Conservation (phyloP, 1,140 invertebrate genomes). For the Formica exsecta region DNA sequence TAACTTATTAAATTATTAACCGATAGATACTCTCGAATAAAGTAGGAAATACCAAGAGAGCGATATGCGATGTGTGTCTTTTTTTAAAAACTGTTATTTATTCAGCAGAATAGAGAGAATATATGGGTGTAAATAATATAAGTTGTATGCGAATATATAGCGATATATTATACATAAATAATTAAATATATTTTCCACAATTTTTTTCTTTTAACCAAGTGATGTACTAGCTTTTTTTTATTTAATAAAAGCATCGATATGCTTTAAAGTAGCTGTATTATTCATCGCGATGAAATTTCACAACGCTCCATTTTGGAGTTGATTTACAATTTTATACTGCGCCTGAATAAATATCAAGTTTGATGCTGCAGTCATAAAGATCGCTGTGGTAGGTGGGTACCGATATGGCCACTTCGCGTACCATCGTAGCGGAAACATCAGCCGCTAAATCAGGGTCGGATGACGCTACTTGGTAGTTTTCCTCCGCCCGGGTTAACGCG, state of each 20-base stretch:
- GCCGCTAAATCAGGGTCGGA: slow-evolving; percentile 49
- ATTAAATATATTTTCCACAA: slow-evolving; percentile 20
- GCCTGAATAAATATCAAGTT: slow-evolving; percentile 44
- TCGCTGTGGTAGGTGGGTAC: slow-evolving; percentile 20
- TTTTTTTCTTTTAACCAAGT: neutral
- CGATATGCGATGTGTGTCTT: too few relatives aligned
- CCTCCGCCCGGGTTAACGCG: slow-evolving; percentile 32
- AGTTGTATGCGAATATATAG: neutral
- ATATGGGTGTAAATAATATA: neutral
- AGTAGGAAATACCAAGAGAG: neutral
- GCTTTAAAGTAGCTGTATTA: slow-evolving; percentile 46
- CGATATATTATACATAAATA: neutral
- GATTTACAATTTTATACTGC: slow-evolving; percentile 46
- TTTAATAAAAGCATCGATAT: slow-evolving; percentile 21
- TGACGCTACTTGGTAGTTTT: slow-evolving; percentile 46
- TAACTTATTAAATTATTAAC: slow-evolving; percentile 5
- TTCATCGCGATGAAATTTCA: slow-evolving; percentile 52
- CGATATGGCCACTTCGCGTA: slow-evolving; percentile 39
- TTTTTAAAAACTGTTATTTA: neutral
- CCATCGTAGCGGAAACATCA: slow-evolving; percentile 46
- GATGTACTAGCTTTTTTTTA: neutral
- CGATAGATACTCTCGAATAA: neutral
- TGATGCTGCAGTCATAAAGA: slow-evolving; percentile 40
- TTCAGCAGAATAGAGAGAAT: neutral
- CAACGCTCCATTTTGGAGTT: slow-evolving; percentile 28